Percentiles rank a stretch among this genome's conserved stretches.
Evolutionary conservation across 2,888 invertebrate genomes (phyloP).

Genomic region (Sinelater perroti): DNA sequence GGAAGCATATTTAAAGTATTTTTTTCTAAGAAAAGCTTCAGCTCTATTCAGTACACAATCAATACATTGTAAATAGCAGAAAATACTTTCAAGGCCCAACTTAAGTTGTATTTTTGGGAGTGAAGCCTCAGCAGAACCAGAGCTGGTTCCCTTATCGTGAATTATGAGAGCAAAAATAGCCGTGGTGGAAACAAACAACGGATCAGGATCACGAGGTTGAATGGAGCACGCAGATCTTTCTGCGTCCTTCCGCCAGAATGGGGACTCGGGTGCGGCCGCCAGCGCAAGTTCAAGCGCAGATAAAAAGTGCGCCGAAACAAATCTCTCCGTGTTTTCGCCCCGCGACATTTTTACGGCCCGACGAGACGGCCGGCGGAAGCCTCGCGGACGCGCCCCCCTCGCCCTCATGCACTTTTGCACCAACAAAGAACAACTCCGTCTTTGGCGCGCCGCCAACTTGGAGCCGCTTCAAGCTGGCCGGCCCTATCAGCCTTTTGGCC

Average conservation of each 20-base stretch:
- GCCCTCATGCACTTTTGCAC: slow-evolving; percentile 31
- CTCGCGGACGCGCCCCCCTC: slow-evolving; percentile 10
- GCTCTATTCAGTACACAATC: too few species aligned
- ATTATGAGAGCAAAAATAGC: too few species aligned
- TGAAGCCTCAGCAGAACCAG: too few species aligned
- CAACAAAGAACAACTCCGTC: slow-evolving; percentile 62
- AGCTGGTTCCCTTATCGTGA: too few species aligned
- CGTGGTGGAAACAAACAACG: too few species aligned
- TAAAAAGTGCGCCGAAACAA: neutral
- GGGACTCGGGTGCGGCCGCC: too few species aligned
- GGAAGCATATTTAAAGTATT: too few species aligned
- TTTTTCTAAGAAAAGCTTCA: too few species aligned
- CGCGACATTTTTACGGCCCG: neutral
- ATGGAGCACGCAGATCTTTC: neutral
- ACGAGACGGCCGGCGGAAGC: slow-evolving; percentile 15
- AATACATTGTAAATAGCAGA: too few species aligned
- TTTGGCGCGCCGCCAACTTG: slow-evolving; percentile 66
- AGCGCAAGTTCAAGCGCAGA: too few species aligned
- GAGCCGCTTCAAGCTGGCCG: slow-evolving; percentile 55
- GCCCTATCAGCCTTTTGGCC: slow-evolving; percentile 36
- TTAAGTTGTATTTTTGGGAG: too few species aligned
- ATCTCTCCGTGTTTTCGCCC: neutral
- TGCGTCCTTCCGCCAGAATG: neutral
- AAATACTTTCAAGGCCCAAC: too few species aligned
- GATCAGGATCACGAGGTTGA: neutral